Conservation (phyloP, 1,140 invertebrate species). For the Hyphantria cunea region DNA sequence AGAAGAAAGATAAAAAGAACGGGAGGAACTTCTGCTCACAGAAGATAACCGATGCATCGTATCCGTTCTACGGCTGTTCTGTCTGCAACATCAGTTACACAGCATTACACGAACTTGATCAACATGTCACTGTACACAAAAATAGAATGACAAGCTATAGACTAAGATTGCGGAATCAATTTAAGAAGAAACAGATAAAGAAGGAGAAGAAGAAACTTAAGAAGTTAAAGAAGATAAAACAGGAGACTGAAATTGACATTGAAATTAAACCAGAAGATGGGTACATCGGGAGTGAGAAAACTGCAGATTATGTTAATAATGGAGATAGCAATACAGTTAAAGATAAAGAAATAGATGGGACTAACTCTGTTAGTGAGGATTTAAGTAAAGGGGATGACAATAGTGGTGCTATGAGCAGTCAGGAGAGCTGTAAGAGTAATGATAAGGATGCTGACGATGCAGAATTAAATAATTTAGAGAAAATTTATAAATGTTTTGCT, state of each 20-base stretch:
- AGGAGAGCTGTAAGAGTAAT: background rate
- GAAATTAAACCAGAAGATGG: slow-evolving; percentile 73
- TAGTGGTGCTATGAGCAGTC: background rate
- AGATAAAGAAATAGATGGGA: background rate
- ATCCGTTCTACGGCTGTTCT: slow-evolving; percentile 66
- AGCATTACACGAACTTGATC: slow-evolving; percentile 53
- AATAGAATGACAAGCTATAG: slow-evolving; percentile 68
- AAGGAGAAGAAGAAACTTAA: slow-evolving; percentile 64
- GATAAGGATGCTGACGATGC: background rate
- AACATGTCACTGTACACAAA: slow-evolving; percentile 63
- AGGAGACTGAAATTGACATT: slow-evolving; percentile 36
- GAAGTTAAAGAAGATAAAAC: slow-evolving; percentile 52
- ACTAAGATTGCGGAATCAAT: slow-evolving; percentile 60
- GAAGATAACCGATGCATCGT: slow-evolving; percentile 63
- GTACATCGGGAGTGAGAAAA: slow-evolving; percentile 65
- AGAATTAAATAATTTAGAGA: slow-evolving; percentile 53
- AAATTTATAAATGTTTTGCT: slow-evolving; percentile 73
- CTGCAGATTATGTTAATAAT: slow-evolving; percentile 40
- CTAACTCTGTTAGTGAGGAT: slow-evolving; percentile 13
- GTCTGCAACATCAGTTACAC: slow-evolving; percentile 64
- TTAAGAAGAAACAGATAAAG: slow-evolving; percentile 60
- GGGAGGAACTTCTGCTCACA: slow-evolving; percentile 57
- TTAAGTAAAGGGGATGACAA: background rate
- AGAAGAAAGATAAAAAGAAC: slow-evolving; percentile 46
- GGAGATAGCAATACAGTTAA: no score